Base-by-base conservation (phyloP, 2,113 vertebrate species). In the Falco punctatus region DNA sequence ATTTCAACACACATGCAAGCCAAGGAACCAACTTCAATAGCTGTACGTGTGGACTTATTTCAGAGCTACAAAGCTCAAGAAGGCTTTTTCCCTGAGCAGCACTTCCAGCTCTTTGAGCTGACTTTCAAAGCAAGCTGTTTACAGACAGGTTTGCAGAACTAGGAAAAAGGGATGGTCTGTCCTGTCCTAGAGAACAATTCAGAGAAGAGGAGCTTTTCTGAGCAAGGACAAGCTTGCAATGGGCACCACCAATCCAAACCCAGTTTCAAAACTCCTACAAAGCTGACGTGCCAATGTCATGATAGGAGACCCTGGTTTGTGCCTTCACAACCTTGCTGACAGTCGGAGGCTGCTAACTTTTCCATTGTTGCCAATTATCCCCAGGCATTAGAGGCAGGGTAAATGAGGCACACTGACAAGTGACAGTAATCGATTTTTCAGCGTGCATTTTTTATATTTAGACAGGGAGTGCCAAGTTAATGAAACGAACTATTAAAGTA, bases 341-440 rank as follows among this genome's bases (percentile, higher is more conserved):
- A 74, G 74, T 44, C 13, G 2, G 69, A 95, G 57, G 70, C 46
- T 93, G 32, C 71, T 75, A 46, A 77, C 85, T 96, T 62, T 65
- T 93, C 81, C 58, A 51, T 17, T 72, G 88, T 66, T 79, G 86
- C 65, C 71, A 91, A 97, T 97, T 97, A 90, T 96, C 85, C 75
- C 55, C 33, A 82, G 85, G 79, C 71, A 61, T 66, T 54, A 71
- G 77, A 83, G 30, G 81, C 84, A 92, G 88, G 81, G 94, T 86
- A 97, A 96, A 96, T 94, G 81, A 84, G 95, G 86, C 82, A 92
- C 70, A 78, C 46, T 94, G 89, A 96, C 87, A 92, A 97, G 79
- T 95, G 74, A 92, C 59, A 97, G 77, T 74, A 94, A 97, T 94
- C 51, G 26, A 96, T 96, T 85, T 93, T 94, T 95, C 92, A 94